Evolutionary conservation across 2,113 vertebrate species (phyloP), one percentile per base, ranked within the genome.

Genomic region (Scopus umbretta): DNA sequence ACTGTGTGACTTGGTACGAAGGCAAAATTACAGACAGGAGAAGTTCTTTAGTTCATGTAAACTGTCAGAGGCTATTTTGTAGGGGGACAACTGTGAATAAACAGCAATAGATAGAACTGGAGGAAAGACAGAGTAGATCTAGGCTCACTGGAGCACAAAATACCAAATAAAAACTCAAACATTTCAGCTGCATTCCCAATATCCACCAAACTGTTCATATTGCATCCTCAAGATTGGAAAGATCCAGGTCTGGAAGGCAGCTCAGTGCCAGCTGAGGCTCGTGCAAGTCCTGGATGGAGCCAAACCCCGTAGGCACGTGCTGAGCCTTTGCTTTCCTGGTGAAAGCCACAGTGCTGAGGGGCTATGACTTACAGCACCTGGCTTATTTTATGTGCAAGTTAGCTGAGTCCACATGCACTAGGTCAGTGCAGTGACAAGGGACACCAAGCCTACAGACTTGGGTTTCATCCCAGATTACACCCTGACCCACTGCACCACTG

Each of bases 331-430:
- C 16, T 17, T 32, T 52, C 18, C 56, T 40, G 20, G 32, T 1
- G 2, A 52, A 85, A 59, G 29, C 16, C 0, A 0, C 73, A 40
- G 86, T 34, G 38, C 65, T 29, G 40, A 58, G 49, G 25, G 52
- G 38, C 43, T n/a, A 36, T 10, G 47, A 43, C 49, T 87, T 65
- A 49, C 16, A 59, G 52, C 55, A 58, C 65, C 38, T 20, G 8
- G 2, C 49, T 55, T 13, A 32, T 1, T 38, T 42, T 43, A 26
- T 1, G 5, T 16, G 34, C 0, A 0, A 45, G 11, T n/a, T 3
- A n/a, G 50, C 65, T 5, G 23, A 59, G 47, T 27, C 52, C 61
- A n/a, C 17, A 4, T 0, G 21, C 32, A 61, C 36, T 59, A 14
- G 30, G 36, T 82, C 0, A 0, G 21, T 0, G 3, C 71, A 90